Base-by-base conservation (phyloP, 2,888 invertebrate species). In the Tetranychus truncatus region DNA sequence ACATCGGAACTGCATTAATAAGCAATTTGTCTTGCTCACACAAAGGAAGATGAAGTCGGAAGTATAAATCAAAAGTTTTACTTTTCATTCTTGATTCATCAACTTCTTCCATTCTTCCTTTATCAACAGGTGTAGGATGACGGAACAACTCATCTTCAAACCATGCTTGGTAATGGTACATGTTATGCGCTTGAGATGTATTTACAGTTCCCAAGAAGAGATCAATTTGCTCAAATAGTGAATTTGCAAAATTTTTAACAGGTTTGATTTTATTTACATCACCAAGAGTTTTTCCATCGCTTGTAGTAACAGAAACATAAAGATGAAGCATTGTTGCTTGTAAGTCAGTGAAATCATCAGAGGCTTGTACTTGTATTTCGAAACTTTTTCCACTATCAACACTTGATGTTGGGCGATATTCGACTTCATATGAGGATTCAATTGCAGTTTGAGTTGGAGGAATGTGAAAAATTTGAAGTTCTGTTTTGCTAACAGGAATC, bases 401-500 rank as follows among this genome's bases (percentile, higher is more conserved):
- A 9, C 21, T 69, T 2, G 69, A 18, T 20, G n/a, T 24, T 20
- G 69, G 69, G 1, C 69, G 69, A 69, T 24, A 69, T 69, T 69
- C 69, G 1, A 69, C 69, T 69, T 69, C 69, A 69, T 69, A 69
- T 6, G 20, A 69, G 0, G 69, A 69, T 6, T 69, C 69, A 21
- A 69, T 69, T 69, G 69, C 69, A 7, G 69, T 69, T 20, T 69
- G 69, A 6, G 69, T 69, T 3, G 69, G 69, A 5, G 69, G 69
- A 9, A 69, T 11, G 20, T 11, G 11, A 24, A 69, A 69, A 11
- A 69, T 6, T 69, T 69, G n/a, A 4, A 69, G 6, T 20, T 69
- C 69, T 20, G 69, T 20, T 21, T 69, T 69, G 1, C 21, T 69
- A 1, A 24, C 69, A 5, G 69, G 69, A 2, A 21, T 20, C 1